Evolutionary conservation across 1,140 invertebrate genomes (phyloP), one percentile per base, ranked within the genome.

Genomic region (Bemisia tabaci): DNA sequence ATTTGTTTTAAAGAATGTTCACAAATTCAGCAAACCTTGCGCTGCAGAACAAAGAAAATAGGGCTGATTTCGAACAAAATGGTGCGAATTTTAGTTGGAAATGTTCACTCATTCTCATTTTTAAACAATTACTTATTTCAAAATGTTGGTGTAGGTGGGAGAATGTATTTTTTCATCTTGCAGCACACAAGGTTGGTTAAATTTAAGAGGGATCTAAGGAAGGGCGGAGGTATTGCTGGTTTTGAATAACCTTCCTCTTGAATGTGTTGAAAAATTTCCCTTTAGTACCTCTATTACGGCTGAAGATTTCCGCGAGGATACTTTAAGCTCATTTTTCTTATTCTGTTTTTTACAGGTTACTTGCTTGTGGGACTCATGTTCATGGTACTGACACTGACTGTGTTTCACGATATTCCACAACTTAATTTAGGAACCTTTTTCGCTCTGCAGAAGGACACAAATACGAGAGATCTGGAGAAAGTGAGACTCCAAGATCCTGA

Each of bases 321-420:
- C 5, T 48, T 48, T 5, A 9, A 48, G 17, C 17, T 48, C 17
- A 5, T 48, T 48, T 48, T 48, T 48, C 17, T 48, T 48, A 48
- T 48, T 48, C 17, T 9, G 5, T 48, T 5, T 17, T 48, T 80
- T 82, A 62, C 80, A 90, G 88, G 81, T 69, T 93, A 91, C 76
- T 78, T 92, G 12, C 77, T 92, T 65, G 70, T 89, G 65, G 91
- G 90, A 1, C 80, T 94, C 27, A 86, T 87, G n/a, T 87, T 88
- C 77, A 86, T 92, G 80, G 90, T 92, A 87, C 77, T 92, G 63
- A 83, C 87, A 1, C 77, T 93, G 69, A 88, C 88, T 0, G 85
- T 92, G 1, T 87, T 92, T 76, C 91, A 92, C 76, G 90, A 92
- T 73, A 91, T 93, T 68, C 91, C 90, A 12, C 88, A 93, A 79